These are phyloP conservation scores for Hybognathus amarus DNA, from an alignment of 2,797 vertebrate species.

Conservation along the genomic window DNA sequence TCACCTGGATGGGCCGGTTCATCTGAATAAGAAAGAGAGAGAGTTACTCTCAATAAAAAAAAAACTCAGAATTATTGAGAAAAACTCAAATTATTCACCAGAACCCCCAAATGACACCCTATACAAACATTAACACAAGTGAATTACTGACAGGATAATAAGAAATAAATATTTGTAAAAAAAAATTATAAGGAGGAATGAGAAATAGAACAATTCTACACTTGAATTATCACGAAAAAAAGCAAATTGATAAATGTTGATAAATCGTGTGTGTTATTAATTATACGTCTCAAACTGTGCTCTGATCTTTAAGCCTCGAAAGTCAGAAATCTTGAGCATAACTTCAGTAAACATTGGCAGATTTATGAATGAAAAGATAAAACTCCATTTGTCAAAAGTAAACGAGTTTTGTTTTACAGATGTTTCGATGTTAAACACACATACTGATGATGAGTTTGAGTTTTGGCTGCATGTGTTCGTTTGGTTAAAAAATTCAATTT, in stretches of 20 bases:
- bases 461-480: neutral
- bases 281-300: neutral
- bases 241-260: neutral
- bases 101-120: no score
- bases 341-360: neutral
- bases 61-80: no score
- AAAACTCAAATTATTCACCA: no score
- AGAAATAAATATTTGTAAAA: neutral
- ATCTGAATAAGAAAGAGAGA: conserved; percentile 81
- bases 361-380: neutral
- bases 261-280: neutral
- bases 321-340: neutral
- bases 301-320: neutral
- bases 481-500: neutral
- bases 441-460: neutral
- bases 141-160: no score
- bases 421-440: no score
- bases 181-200: neutral
- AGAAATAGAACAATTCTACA: no score
- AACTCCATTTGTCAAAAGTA: neutral
- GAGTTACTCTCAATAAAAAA: no score
- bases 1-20: conserved; percentile 99
- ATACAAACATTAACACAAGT: neutral
- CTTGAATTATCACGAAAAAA: neutral
- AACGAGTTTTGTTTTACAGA: no score